Evolutionary conservation across 92 coral and sea anemone genomes (phyloP).

Genomic region (Scolanthus callimorphus): DNA sequence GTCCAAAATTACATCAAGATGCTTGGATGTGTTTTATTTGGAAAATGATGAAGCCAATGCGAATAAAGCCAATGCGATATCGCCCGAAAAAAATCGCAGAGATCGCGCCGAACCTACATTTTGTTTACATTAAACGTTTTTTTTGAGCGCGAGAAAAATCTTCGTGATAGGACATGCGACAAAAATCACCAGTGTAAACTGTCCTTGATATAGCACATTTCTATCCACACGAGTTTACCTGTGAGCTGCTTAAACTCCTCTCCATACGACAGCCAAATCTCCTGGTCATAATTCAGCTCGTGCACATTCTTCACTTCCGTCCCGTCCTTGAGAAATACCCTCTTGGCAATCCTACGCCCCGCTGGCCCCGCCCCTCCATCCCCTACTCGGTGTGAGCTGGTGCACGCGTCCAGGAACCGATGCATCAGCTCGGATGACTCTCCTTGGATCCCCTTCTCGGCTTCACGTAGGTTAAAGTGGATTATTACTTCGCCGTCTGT

Average conservation of each 20-base stretch:
- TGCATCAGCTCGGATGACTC: conserved; percentile 60
- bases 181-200: too few species aligned
- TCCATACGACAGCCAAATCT: conserved; percentile 94
- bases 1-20: too few species aligned
- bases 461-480: conserved; percentile 88
- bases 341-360: conserved; percentile 74
- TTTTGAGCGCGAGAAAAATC: too few species aligned
- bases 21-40: too few species aligned
- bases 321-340: conserved; percentile 81
- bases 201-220: too few species aligned
- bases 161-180: too few species aligned
- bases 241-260: conserved; percentile 79
- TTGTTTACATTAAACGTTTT: too few species aligned
- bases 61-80: too few species aligned
- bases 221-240: conserved; percentile 36
- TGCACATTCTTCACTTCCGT: conserved; percentile 65
- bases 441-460: conserved; percentile 81
- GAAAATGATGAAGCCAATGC: too few species aligned
- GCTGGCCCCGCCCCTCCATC: conserved; percentile 83
- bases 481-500: conserved; percentile 63
- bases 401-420: conserved; percentile 85
- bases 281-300: conserved; percentile 80
- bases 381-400: conserved; percentile 67
- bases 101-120: too few species aligned
- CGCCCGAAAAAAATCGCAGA: too few species aligned